Evolutionary conservation across 2,113 vertebrate species (phyloP).

Genomic region (Coryphaenoides rupestris): DNA sequence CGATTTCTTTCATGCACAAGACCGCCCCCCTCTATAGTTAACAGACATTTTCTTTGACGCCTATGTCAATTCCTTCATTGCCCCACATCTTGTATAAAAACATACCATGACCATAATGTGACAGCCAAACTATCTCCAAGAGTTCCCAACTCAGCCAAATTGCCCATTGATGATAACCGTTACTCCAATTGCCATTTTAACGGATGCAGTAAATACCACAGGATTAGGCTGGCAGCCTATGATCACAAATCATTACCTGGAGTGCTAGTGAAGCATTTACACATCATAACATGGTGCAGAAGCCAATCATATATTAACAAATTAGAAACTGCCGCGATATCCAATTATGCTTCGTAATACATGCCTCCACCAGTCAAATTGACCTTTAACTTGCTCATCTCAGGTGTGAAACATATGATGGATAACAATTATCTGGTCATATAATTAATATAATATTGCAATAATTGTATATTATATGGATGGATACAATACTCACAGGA

Average conservation of each 20-base stretch:
- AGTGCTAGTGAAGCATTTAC: too few species aligned
- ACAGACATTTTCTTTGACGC: too few species aligned
- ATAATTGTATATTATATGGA: not conserved
- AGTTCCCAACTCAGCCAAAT: not conserved
- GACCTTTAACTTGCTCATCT: not conserved
- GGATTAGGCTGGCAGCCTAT: not conserved
- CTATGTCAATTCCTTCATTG: too few species aligned
- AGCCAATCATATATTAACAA: too few species aligned
- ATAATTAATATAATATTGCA: not conserved
- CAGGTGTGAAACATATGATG: not conserved
- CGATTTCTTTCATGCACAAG: conserved; percentile 45
- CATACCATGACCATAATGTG: not conserved
- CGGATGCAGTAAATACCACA: conserved; percentile 2
- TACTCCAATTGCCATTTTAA: not conserved
- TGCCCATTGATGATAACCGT: not conserved
- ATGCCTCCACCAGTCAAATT: not conserved
- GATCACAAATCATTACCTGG: not conserved
- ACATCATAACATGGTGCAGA: too few species aligned
- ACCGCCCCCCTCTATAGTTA: conserved; percentile 1
- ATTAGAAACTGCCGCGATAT: not conserved
- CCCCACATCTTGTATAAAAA: too few species aligned
- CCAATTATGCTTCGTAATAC: not conserved
- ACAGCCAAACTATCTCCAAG: not conserved
- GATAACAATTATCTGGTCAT: not conserved
- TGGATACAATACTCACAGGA: conserved; percentile 82